Percentiles rank a stretch among this genome's conserved stretches.
Evolutionary conservation across 2,888 invertebrate genomes (phyloP).

Genomic region (Drosophila hamatofila): DNA sequence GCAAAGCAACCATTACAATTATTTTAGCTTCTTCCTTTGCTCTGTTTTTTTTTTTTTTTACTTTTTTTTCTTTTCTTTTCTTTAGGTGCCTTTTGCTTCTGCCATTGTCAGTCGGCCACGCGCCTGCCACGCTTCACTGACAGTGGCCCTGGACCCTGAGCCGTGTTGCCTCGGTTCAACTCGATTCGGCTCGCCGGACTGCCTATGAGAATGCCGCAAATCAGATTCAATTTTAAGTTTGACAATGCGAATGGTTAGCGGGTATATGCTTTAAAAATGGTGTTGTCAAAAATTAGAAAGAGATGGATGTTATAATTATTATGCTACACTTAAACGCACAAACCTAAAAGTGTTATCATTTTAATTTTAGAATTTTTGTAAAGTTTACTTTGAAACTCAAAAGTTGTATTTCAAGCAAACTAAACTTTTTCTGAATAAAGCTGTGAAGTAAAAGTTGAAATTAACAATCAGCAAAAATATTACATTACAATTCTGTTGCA

Average conservation of each 20-base stretch:
- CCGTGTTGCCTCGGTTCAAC: not conserved
- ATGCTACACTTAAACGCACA: no score
- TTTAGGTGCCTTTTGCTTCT: constrained; percentile 44
- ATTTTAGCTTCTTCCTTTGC: constrained; percentile 37
- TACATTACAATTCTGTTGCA: not conserved
- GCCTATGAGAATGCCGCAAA: constrained; percentile 63
- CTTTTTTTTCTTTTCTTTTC: constrained; percentile 21
- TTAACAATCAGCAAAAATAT: not conserved
- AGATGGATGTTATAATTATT: no score
- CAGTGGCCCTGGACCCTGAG: constrained; percentile 23
- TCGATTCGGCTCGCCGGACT: constrained; percentile 16
- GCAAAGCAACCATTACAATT: constrained; percentile 74
- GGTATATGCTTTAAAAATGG: constrained; percentile 16
- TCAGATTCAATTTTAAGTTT: constrained; percentile 52
- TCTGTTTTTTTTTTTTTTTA: constrained; percentile 12
- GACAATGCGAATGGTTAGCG: constrained; percentile 2
- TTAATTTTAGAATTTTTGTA: no score
- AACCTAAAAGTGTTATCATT: no score
- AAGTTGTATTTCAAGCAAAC: no score
- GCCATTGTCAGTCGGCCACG: constrained; percentile 77
- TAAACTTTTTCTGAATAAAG: not conserved
- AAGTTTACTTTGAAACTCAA: no score
- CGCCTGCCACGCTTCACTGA: constrained; percentile 71
- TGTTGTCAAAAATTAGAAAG: no score
- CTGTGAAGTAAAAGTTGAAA: not conserved